phyloP scores from a whole-genome alignment of 1,140 invertebrate genomes.

The Anoplophora glabripennis region DNA sequence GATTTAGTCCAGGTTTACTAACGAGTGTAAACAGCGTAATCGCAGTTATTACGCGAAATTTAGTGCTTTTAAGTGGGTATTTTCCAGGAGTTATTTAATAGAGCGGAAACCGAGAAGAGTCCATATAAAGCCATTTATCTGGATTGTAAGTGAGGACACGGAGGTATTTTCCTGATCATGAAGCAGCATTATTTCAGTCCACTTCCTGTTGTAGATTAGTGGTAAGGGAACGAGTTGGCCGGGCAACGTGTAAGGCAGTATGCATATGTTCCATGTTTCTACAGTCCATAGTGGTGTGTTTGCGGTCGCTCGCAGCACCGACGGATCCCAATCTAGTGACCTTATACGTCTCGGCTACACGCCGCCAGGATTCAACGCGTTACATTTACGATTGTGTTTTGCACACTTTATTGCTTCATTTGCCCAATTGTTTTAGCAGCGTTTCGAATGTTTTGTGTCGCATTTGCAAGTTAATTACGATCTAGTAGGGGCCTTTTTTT shows the following conservation, averaged over 20 bases:
- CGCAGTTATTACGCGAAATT: conserved; percentile 5
- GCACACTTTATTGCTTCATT: conserved; percentile 25
- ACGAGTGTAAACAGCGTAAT: not conserved
- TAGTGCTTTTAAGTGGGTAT: conserved; percentile 2
- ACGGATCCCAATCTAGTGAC: conserved; percentile 19
- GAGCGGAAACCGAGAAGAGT: conserved; percentile 11
- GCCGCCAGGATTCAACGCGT: conserved; percentile 17
- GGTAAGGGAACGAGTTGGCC: conserved; percentile 13
- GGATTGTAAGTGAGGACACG: conserved; percentile 12
- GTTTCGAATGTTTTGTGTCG: conserved; percentile 11
- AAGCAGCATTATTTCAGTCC: conserved; percentile 22
- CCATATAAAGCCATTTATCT: conserved; percentile 13
- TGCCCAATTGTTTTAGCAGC: conserved; percentile 21
- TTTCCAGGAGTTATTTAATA: conserved; percentile 10
- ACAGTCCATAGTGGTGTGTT: conserved; percentile 10
- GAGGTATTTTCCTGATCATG: conserved; percentile 9
- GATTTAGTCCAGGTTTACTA: too few relatives aligned
- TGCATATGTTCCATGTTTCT: conserved; percentile 24
- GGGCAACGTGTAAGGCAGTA: conserved; percentile 12
- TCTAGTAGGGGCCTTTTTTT: not conserved
- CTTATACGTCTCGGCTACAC: conserved; percentile 17
- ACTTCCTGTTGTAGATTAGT: conserved; percentile 23
- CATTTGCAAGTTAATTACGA: conserved; percentile 17
- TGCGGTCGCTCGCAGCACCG: conserved; percentile 8
- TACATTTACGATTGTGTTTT: conserved; percentile 24